Evolutionary conservation across 2,888 invertebrate genomes (phyloP), one percentile per base, ranked within the genome.

Genomic region (Ischnus inquisitorius): DNA sequence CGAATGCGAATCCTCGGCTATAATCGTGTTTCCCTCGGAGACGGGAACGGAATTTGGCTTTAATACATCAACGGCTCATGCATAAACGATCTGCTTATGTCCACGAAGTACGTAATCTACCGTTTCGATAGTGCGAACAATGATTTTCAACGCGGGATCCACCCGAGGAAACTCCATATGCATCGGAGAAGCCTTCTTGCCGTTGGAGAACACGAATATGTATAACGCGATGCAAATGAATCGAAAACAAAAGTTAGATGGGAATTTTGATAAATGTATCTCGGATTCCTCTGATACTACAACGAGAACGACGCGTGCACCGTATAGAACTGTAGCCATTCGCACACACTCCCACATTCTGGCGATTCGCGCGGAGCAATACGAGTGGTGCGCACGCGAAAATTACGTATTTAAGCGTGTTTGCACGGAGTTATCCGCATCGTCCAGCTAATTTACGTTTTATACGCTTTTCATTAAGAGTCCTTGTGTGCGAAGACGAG

Each of bases 381-480:
- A 12, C 25, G 39, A 43, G 41, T 46, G 19, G 43, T 22, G 43
- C 51, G 22, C 28, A 65, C 39, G 46, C 75, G 67, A 39, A 46
- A 41, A 48, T 22, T 82, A 65, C 74, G 64, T 64, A 78, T 76
- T 84, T 51, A 72, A 80, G 39, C 72, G 46, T 72, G 82, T 67
- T 67, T 51, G 68, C 60, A 62, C 69, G 34, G 57, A 46, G 64
- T 46, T 48, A 77, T 85, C 54, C 75, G 82, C 78, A 85, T 86
- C 77, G 83, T 83, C 68, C 75, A 64, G 83, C 82, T 88, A 89
- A 90, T 88, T 89, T 88, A 85, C 80, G 87, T 88, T 90, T 89
- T 85, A 89, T 88, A 83, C 83, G 80, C 83, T 88, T 90, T 90
- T 89, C 90, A 91, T 90, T 87, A 90, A 86, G 84, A 83, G 79